Evolutionary conservation across 2,797 vertebrate genomes (phyloP), one percentile per base, ranked within the genome.

Genomic region (Fistularia commersonii): DNA sequence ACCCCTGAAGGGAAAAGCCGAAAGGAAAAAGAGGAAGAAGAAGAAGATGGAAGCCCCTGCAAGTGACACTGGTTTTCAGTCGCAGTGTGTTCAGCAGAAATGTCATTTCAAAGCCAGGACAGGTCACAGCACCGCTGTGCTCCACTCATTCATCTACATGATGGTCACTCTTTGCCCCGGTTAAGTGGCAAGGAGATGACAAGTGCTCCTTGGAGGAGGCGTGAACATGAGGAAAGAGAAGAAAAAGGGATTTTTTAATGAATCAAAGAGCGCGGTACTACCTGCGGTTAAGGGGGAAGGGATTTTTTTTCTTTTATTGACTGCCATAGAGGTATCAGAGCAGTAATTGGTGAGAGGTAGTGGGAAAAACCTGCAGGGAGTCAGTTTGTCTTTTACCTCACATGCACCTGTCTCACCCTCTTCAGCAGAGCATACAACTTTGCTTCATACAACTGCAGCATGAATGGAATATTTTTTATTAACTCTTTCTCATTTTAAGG

Each of bases 161-260:
- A 66, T 57, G 53, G 65, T 74, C 62, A 56, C 36, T 53, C 66
- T 41, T 40, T 55, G 41, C 42, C 23, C 3, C 41, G 44, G 40
- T 48, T 61, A 56, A 75, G 40, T 53, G 52, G 48, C 53, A 48
- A 33, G 23, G 8, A 51, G 54, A 54, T 35, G 12, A 46, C 38
- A 47, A 46, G 33, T 53, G 49, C 61, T 54, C 55, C 72, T 50
- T 8, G 37, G 35, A 68, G 53, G 43, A 50, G 13, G 38, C 5
- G 23, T n/a, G 8, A 48, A 45, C 41, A 50, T 2, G 42, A 53
- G 51, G 58, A 23, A 38, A 36, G 45, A 61, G 8, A 46, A 35
- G 40, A 41, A 35, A 51, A 46, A 42, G 35, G 45, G 4, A n/a
- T 42, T 71, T 57, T 67, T 67, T 76, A 74, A 81, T 79, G 72